Conservation (phyloP, 2,113 vertebrate species). For the Jaculus jaculus region DNA sequence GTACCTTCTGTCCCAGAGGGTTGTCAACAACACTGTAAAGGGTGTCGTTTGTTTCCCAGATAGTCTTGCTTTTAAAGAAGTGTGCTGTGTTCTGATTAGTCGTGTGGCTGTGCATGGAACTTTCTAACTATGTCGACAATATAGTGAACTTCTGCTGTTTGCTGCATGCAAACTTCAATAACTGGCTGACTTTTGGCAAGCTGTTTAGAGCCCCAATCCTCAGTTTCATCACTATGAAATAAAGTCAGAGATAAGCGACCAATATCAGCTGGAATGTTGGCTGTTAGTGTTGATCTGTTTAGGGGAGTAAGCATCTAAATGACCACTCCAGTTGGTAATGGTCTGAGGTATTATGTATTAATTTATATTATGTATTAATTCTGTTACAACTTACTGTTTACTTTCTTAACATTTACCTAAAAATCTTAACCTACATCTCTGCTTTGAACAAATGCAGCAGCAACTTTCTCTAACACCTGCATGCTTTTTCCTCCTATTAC, state of each 20-base stretch:
- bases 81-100: background rate
- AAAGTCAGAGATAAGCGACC: background rate
- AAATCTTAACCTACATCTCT: background rate
- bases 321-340: background rate
- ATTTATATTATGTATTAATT: background rate
- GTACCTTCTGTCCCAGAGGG: background rate
- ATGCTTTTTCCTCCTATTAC: background rate
- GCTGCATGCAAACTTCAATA: background rate
- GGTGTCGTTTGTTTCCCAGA: background rate
- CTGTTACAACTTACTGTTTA: background rate
- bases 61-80: conserved; percentile 41
- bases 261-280: background rate
- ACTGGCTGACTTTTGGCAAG: conserved; percentile 37
- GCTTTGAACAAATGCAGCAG: background rate
- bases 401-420: background rate
- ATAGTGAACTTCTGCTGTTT: background rate
- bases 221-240: conserved; percentile 4
- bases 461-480: background rate
- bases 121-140: background rate
- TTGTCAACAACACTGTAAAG: background rate
- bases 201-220: background rate
- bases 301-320: background rate
- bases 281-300: background rate
- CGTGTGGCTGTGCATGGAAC: background rate
- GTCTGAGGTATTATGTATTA: background rate